Base-by-base conservation (phyloP, 2,113 vertebrate species). In the Bothrops jararaca region DNA sequence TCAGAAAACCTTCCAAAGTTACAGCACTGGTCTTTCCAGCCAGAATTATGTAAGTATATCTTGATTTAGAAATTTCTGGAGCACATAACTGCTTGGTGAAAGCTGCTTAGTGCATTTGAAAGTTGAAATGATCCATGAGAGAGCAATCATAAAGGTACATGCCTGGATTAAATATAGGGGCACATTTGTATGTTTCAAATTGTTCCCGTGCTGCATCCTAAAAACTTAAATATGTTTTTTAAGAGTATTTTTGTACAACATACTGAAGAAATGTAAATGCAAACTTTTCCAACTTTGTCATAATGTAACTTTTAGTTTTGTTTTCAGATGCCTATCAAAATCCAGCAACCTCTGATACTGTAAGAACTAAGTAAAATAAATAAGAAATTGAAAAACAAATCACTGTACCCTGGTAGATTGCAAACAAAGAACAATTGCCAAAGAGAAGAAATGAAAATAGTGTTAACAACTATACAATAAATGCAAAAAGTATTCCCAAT, bases 341-440 rank as follows among this genome's bases (percentile, higher is more conserved):
- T 90, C 87, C 23, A 13, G 23, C 85, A 34, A 1, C 91, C 64
- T 90, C 64, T 23, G 42, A 11, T 60, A 93, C 91, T 91, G 86
- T 88, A 94, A 93, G 93, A 88, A 69, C 48, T 92, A 24, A 94
- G 80, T 91, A 95, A 91, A 34, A 80, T 39, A 80, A 8, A 42
- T 80, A 80, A 88, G 0, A 86, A 48, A 29, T 91, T 92, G 91
- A 90, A 53, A 93, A 94, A 20, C 54, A 18, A 92, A 12, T 85
- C 58, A 39, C 9, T 15, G 29, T 85, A 53, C 20, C 95, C 56
- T 29, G 15, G 74, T 87, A 93, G 50, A 74, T 74, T 86, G 85
- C 74, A 94, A 86, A 52, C 57, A 57, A n/a, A 69, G 58, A 96
- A 93, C 52, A 95, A 94, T 96, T 60, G 18, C 86, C 85, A 89